phyloP scores from a whole-genome alignment of 2,113 vertebrate species.

The Salvelinus fontinalis region DNA sequence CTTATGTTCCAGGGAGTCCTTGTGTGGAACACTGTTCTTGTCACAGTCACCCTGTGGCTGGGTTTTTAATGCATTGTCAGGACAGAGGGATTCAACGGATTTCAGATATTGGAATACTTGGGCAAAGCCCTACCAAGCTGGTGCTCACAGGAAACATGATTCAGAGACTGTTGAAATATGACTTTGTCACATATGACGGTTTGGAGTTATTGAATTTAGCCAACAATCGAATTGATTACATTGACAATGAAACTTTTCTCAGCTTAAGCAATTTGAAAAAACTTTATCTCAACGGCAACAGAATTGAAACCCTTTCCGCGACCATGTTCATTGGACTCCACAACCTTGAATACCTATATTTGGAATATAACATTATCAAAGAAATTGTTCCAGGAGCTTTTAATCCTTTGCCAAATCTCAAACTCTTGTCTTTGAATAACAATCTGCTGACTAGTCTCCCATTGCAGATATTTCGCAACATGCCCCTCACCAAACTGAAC shows the following conservation, averaged over 20 bases:
- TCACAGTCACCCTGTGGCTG: slow-evolving; percentile 83
- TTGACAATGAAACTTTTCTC: slow-evolving; percentile 91
- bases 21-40: slow-evolving; percentile 89
- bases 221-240: slow-evolving; percentile 90
- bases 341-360: slow-evolving; percentile 89
- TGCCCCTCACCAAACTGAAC: slow-evolving; percentile 88
- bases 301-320: slow-evolving; percentile 83
- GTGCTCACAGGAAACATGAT: slow-evolving; percentile 96
- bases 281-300: slow-evolving; percentile 91
- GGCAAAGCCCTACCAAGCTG: slow-evolving; percentile 89
- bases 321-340: slow-evolving; percentile 91
- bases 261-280: slow-evolving; percentile 90
- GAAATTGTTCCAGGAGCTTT: slow-evolving; percentile 92
- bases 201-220: slow-evolving; percentile 92
- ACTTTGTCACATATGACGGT: slow-evolving; percentile 84
- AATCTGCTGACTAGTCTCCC: slow-evolving; percentile 91
- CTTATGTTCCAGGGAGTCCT: slow-evolving; percentile 75
- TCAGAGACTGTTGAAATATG: slow-evolving; percentile 84
- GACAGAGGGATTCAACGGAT: slow-evolving; percentile 91
- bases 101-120: slow-evolving; percentile 87
- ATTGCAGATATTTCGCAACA: slow-evolving; percentile 88
- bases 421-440: slow-evolving; percentile 93
- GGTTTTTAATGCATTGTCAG: slow-evolving; percentile 96
- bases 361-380: slow-evolving; percentile 94
- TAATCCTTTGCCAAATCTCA: slow-evolving; percentile 90